Evolutionary conservation across 1,140 invertebrate species (phyloP), one percentile per base, ranked within the genome.

Genomic region (Megalonaias nervosa): DNA sequence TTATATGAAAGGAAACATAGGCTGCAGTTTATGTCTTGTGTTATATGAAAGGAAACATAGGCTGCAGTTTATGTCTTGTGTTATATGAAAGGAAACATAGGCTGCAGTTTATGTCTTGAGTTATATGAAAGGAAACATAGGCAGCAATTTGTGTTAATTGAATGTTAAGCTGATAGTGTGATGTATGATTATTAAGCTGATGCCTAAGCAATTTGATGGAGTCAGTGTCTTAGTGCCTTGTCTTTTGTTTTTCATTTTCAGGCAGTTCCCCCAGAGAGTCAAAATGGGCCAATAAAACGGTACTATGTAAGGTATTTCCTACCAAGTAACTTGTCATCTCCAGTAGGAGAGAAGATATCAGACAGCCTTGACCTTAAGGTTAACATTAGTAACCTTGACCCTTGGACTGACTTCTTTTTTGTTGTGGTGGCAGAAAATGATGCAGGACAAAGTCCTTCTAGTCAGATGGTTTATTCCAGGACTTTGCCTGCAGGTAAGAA

Each of bases 201-300:
- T 48, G 38, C 38, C 38, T 9, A 48, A 11, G 4, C 38, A 48
- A 0, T 11, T 0, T 48, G 4, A 48, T 48, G 38, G 38, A 48
- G 38, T 48, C 38, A 11, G 0, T 12, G 14, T 62, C 19, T 19
- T 11, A 62, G 6, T 23, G 60, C 13, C 6, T 23, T 19, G 19
- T 19, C 5, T 19, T 61, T 19, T 23, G 60, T 62, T 23, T 16
- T 64, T 26, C 21, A 16, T 57, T 62, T 77, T 21, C n/a, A 78
- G 76, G 70, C 76, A 67, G 76, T 78, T 23, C 62, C 48, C n/a
- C 71, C 73, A 61, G 21, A 57, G 16, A 57, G 58, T 26, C 76
- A 78, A 48, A 78, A 78, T 74, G 76, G 76, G 56, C 76, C 76
- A 62, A 73, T 78, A 15, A 78, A 69, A 69, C 70, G 76, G 16